Conservation (phyloP, 2,888 invertebrate species). For the Agrilus biguttatus region DNA sequence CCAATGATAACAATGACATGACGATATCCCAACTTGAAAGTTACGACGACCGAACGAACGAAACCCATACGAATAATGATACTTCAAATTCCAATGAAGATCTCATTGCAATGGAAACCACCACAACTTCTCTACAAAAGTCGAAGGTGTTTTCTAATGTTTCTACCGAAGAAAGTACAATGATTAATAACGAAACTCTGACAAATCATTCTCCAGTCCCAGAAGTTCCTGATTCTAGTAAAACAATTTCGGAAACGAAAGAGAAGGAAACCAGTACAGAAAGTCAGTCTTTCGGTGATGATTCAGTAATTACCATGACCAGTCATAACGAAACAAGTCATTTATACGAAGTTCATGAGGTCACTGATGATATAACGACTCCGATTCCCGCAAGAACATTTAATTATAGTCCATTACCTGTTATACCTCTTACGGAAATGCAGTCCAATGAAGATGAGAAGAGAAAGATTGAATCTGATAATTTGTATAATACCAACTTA, state of each 20-base stretch:
- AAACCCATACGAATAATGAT: slow-evolving; percentile 4
- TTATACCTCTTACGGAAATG: slow-evolving; percentile 1
- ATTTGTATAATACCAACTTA: background rate
- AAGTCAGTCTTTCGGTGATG: background rate
- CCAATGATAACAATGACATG: too few relatives aligned
- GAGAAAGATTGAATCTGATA: background rate
- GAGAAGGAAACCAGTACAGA: background rate
- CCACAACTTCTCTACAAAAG: slow-evolving; percentile 17
- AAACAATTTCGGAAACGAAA: background rate
- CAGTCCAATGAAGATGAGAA: too few relatives aligned
- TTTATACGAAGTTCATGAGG: slow-evolving; percentile 21
- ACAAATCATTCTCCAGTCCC: background rate
- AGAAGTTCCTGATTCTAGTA: background rate
- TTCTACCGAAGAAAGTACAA: too few relatives aligned
- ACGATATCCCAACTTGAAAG: background rate
- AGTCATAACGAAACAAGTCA: slow-evolving; percentile 8
- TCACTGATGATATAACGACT: slow-evolving; percentile 14
- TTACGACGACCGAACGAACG: slow-evolving; percentile 4
- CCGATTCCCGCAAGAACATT: slow-evolving; percentile 22
- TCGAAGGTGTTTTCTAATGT: background rate
- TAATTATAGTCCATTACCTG: slow-evolving; percentile 17
- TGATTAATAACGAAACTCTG: too few relatives aligned
- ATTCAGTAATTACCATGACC: background rate
- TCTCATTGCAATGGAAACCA: slow-evolving; percentile 27
- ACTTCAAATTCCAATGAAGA: slow-evolving; percentile 16